Evolutionary conservation across 2,797 vertebrate genomes (phyloP), one percentile per base, ranked within the genome.

Genomic region (Nasua narica): DNA sequence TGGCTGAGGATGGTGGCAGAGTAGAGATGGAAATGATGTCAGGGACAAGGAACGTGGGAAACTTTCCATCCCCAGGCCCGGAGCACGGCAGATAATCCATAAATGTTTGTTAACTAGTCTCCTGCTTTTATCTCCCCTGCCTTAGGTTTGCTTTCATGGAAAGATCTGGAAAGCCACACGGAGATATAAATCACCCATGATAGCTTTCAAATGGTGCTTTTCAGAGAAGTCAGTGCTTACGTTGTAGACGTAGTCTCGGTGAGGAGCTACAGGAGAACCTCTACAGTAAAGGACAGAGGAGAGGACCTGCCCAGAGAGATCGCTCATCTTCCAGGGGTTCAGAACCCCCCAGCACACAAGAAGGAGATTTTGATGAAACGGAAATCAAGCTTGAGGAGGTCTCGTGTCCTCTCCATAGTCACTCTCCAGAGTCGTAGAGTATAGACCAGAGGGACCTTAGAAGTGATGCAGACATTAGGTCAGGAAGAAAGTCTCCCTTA

Each of bases 361-460:
- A 25, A 79, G 46, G 48, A 23, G 27, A 77, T 13, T 43, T 18
- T 37, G 60, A 56, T 85, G 50, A 15, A 65, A 13, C 3, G 18
- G 58, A 87, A 87, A 81, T 65, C 25, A 72, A 54, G 5, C 1
- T 1, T 40, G 40, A 40, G 56, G 13, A 74, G 52, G 18, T 56
- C 50, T 72, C 35, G 10, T 0, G 0, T 48, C 6, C 65, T 21
- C 48, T 67, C 54, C 4, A 0, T 43, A 40, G 19, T 16, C 5
- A 19, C 25, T 37, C 7, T 50, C 23, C 62, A 70, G 40, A 37
- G 46, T 29, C 82, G 52, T 2, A 54, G 56, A 58, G 21, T n/a
- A 46, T 37, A 74, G 82, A 62, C 78, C 15, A 23, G 23, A 56
- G 43, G 19, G 32, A 13, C 35, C 15, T 90, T 54, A 91, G 60